Evolutionary conservation across 2,888 invertebrate genomes (phyloP).

Genomic region (Boloria selene): DNA sequence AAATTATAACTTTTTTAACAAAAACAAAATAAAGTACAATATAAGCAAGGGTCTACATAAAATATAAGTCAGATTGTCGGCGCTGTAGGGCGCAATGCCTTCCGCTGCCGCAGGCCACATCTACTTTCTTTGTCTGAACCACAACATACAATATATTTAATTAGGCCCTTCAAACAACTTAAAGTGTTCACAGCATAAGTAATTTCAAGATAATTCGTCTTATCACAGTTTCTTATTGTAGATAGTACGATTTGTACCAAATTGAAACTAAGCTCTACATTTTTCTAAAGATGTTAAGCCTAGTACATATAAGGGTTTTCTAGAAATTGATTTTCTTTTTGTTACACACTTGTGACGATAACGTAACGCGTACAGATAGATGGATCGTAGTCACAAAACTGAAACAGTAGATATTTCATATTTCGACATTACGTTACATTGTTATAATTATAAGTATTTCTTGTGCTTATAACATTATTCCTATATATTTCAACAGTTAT

Average conservation of each 20-base stretch:
- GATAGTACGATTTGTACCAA: too few species aligned
- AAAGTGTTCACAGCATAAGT: constrained; percentile 4
- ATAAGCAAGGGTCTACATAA: not conserved
- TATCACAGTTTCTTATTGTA: too few species aligned
- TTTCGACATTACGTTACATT: too few species aligned
- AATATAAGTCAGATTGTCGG: constrained; percentile 19
- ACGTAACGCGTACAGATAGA: too few species aligned
- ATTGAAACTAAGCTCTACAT: too few species aligned
- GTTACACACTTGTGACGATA: too few species aligned
- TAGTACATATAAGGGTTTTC: too few species aligned
- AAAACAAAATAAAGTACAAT: constrained; percentile 13
- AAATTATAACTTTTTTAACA: not conserved
- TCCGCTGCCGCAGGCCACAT: constrained; percentile 46
- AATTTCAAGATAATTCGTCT: not conserved
- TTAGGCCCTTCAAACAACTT: constrained; percentile 51
- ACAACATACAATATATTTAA: constrained; percentile 67
- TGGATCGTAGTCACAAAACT: too few species aligned
- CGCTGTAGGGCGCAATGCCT: constrained; percentile 30
- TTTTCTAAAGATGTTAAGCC: too few species aligned
- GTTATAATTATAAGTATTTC: too few species aligned
- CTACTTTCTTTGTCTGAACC: constrained; percentile 61
- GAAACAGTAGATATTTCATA: too few species aligned
- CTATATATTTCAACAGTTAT: constrained; percentile 10
- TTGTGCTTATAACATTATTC: not conserved
- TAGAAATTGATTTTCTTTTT: too few species aligned